phyloP scores from a whole-genome alignment of 2,888 invertebrate species.

The Notocelia uddmanniana region DNA sequence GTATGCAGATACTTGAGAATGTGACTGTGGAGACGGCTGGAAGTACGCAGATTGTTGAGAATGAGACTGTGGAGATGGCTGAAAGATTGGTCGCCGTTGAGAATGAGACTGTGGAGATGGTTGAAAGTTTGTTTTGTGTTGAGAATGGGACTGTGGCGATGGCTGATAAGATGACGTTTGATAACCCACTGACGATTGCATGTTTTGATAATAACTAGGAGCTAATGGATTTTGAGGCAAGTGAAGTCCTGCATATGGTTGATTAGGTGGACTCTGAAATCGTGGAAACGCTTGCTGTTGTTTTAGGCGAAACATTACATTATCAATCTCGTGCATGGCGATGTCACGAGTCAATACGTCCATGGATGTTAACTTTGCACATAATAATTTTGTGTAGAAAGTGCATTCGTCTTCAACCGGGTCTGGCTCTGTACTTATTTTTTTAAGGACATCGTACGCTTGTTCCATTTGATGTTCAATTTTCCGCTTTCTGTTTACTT shows the following conservation, averaged over 20 bases:
- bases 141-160: slow-evolving; percentile 43
- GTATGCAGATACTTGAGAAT: slow-evolving; percentile 1
- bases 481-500: slow-evolving; percentile 35
- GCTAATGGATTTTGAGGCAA: slow-evolving; percentile 42
- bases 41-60: slow-evolving; percentile 20
- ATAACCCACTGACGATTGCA: slow-evolving; percentile 40
- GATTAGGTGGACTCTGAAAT: slow-evolving; percentile 41
- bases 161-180: slow-evolving; percentile 39
- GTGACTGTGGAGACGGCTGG: slow-evolving; percentile 42
- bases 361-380: slow-evolving; percentile 39
- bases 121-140: slow-evolving; percentile 30
- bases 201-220: slow-evolving; percentile 44
- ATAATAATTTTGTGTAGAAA: slow-evolving; percentile 41
- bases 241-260: slow-evolving; percentile 42
- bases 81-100: slow-evolving; percentile 14
- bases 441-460: slow-evolving; percentile 37
- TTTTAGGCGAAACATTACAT: slow-evolving; percentile 39
- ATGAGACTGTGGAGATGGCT: slow-evolving; percentile 22
- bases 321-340: slow-evolving; percentile 43
- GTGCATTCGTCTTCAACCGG: slow-evolving; percentile 39
- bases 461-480: slow-evolving; percentile 39
- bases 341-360: slow-evolving; percentile 44
- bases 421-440: slow-evolving; percentile 39
- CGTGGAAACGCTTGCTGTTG: slow-evolving; percentile 41
- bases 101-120: slow-evolving; percentile 40